These are phyloP conservation scores for Campaea margaritaria DNA, from an alignment of 2,888 invertebrate species.

Conservation along the genomic window DNA sequence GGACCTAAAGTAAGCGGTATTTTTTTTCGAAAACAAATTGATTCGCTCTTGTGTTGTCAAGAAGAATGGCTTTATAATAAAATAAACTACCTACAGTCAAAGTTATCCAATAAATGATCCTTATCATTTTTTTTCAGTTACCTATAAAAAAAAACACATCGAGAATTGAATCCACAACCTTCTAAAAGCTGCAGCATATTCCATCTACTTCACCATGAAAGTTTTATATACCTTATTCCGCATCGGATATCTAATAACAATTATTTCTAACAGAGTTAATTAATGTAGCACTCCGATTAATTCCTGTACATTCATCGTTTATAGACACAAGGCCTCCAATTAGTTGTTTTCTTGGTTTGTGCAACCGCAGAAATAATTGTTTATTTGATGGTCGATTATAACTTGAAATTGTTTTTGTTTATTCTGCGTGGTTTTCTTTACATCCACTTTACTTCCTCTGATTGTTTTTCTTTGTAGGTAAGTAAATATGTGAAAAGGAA, in stretches of 20 bases:
- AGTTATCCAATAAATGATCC: no score
- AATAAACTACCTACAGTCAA: no score
- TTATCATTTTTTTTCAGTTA: no score
- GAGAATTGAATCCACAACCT: no score
- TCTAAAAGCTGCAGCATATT: no score
- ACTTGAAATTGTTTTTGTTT: conserved; percentile 40
- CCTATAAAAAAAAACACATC: no score
- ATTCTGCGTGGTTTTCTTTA: conserved; percentile 26
- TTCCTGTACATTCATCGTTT: conserved; percentile 16
- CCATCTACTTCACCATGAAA: no score
- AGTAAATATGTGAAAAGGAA: no score
- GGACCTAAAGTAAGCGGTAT: no score
- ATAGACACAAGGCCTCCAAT: conserved; percentile 31
- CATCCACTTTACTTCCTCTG: conserved; percentile 19
- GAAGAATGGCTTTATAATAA: no score
- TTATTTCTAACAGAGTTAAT: conserved; percentile 5
- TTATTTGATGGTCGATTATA: conserved; percentile 41
- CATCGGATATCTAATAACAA: background rate
- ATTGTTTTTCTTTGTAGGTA: conserved; percentile 16
- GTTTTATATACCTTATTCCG: background rate
- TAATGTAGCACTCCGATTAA: conserved; percentile 6
- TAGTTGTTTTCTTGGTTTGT: conserved; percentile 39
- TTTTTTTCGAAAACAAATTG: no score
- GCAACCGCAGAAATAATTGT: conserved; percentile 41
- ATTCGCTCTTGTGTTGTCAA: no score